Base-by-base conservation (phyloP, 2,113 vertebrate species). In the Pelecanoides urinatrix region DNA sequence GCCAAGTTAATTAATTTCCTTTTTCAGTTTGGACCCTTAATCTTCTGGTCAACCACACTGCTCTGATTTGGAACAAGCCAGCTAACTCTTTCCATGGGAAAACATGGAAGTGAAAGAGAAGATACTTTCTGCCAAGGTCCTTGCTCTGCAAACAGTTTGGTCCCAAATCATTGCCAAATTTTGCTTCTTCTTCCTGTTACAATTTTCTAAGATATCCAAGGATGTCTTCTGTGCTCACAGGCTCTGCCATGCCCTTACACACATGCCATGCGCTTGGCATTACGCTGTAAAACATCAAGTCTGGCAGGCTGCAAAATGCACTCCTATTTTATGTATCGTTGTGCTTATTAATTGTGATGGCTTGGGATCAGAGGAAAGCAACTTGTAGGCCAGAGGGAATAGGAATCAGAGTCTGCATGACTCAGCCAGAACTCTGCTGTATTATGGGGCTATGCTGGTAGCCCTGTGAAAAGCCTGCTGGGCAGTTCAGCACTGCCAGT, bases 391-490 rank as follows among this genome's bases (percentile, higher is more conserved):
- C 49, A 65, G 58, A 88, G 34, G 22, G 44, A 6, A 55, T 15
- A 58, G 40, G 23, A 90, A 29, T 50, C 71, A 44, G 32, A 15
- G 34, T 32, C 34, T 55, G 20, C 30, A 7, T 61, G n/a, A n/a
- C 30, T 42, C 42, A 58, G 56, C 38, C 81, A 85, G 55, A 81
- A 8, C n/a, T 75, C 32, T 32, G 42, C 52, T 72, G 38, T 18
- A 26, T 29, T 32, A n/a, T 16, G 38, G 21, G 22, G 10, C 23
- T 47, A 0, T 25, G 25, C 47, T 47, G 52, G 38, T 52, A 86
- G 40, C 36, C 18, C 58, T 1, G 0, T 0, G 0, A 56, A 83
- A 63, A 47, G 9, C 55, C 36, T 61, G 16, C 29, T 22, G 42
- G 45, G 13, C 71, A 77, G 53, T 30, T 94, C 67, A 76, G 29